Evolutionary conservation across 2,797 vertebrate species (phyloP), one percentile per base, ranked within the genome.

Genomic region (Pangasius macronema): DNA sequence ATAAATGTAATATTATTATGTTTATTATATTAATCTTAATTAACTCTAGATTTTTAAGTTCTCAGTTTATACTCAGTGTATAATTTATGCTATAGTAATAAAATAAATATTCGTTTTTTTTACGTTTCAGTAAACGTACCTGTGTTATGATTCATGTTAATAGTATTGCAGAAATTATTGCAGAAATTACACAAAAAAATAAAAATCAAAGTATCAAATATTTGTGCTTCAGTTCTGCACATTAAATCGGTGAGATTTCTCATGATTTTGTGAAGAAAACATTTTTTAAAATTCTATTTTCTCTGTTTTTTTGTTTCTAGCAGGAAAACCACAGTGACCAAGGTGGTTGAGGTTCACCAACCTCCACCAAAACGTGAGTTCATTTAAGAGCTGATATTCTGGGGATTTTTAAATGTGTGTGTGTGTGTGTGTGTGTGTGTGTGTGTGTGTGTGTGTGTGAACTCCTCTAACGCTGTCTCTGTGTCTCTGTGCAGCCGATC

Each of bases 341-440:
- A 75, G 20, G 70, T 90, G 27, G 59, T 90, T 7, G 63, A 90
- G 68, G 20, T 87, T 20, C 57, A 53, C 49, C 13, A 88, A 2
- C 87, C 77, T 13, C 2, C 30, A 22, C 75, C n/a, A 27, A 94
- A 93, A 89, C 33, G 95, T 95, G 90, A 94, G 95, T 94, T 16
- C 9, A 68, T 51, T 33, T 53, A 67, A 51, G 4, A 7, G 27
- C 6, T 42, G 70, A 46, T 24, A 24, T 65, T 70, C 3, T 20
- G 5, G 10, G 22, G 39, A 27, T 73, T 46, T 24, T 9, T 9
- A 42, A 22, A 42, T 33, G 24, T 73, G 20, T 42, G 36, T 70
- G n/a, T 68, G 65, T 68, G 65, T 68, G 65, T 70, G 67, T 70
- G 61, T 63, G 55, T 20, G 55, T 20, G 57, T 22, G 67, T 68